Percentiles rank a stretch among this genome's conserved stretches.
Evolutionary conservation across 2,888 invertebrate genomes (phyloP).

Genomic region (Synanthedon vespiformis): DNA sequence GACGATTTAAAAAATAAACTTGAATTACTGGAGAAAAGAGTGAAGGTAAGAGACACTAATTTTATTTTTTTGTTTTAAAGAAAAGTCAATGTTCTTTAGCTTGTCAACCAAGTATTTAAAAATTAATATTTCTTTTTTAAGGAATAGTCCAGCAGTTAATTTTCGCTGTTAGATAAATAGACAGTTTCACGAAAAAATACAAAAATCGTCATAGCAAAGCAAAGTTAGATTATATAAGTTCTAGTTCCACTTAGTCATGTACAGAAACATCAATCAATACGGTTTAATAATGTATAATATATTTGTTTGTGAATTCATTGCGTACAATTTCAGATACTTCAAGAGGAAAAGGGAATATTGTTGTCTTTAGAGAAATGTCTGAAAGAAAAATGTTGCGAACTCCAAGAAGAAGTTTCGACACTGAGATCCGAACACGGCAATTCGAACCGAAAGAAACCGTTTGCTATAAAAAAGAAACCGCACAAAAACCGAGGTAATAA

Average conservation of each 20-base stretch:
- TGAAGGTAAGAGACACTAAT: constrained; percentile 64
- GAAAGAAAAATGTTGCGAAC: constrained; percentile 80
- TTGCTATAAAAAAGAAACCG: constrained; percentile 64
- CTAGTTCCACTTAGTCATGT: neutral
- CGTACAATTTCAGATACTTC: constrained; percentile 69
- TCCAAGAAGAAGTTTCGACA: constrained; percentile 78
- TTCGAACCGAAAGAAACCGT: constrained; percentile 56
- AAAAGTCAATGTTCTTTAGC: neutral
- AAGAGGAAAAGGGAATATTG: constrained; percentile 82
- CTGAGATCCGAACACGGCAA: constrained; percentile 67
- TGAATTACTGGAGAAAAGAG: constrained; percentile 76
- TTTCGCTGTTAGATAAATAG: too few species aligned
- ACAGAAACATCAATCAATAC: neutral
- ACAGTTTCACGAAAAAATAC: too few species aligned
- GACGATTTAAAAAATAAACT: constrained; percentile 75
- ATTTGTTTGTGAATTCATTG: neutral
- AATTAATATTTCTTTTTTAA: too few species aligned
- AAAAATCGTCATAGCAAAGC: too few species aligned
- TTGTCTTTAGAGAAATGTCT: constrained; percentile 79
- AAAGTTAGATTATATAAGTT: too few species aligned
- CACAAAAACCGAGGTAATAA: constrained; percentile 56
- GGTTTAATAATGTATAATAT: neutral
- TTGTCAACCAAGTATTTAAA: too few species aligned
- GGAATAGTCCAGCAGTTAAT: too few species aligned
- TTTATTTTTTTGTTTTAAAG: neutral